These are phyloP conservation scores for Botia almorhae DNA, from an alignment of 2,797 vertebrate genomes.

Conservation along the genomic window DNA sequence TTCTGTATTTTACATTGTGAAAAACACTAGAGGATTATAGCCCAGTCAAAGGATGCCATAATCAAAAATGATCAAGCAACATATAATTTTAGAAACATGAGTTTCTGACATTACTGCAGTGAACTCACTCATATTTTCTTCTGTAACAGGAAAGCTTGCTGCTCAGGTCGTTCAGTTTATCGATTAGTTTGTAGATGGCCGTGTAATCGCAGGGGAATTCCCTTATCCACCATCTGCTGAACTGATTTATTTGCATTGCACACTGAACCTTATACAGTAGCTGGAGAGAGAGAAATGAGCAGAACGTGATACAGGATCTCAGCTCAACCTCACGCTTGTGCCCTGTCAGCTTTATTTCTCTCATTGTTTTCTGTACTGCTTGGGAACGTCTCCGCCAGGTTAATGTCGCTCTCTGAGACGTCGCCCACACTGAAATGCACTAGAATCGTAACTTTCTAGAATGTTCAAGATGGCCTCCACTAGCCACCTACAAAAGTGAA, in stretches of 20 bases:
- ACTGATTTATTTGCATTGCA: no score
- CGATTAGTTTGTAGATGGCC: constrained; percentile 90
- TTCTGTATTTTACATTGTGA: no score
- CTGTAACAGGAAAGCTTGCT: constrained; percentile 71
- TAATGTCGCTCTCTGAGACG: constrained; percentile 88
- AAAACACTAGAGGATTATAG: no score
- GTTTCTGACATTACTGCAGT: background rate
- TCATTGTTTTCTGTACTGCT: constrained; percentile 69
- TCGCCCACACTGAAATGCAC: constrained; percentile 92
- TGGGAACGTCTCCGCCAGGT: constrained; percentile 85
- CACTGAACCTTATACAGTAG: no score
- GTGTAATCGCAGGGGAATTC: constrained; percentile 84
- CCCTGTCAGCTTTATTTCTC: background rate
- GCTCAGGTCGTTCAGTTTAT: constrained; percentile 88
- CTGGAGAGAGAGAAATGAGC: constrained; percentile 1
- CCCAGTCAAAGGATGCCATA: no score
- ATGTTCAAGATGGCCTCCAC: constrained; percentile 88
- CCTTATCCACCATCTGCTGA: constrained; percentile 81
- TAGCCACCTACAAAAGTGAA: constrained; percentile 90
- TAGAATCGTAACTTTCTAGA: constrained; percentile 86
- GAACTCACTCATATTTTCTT: constrained; percentile 69
- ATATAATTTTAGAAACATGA: no score
- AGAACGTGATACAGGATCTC: background rate
- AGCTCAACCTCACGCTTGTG: no score
- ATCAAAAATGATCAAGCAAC: no score